phyloP scores from a whole-genome alignment of 1,140 invertebrate species.

The Patella vulgata region DNA sequence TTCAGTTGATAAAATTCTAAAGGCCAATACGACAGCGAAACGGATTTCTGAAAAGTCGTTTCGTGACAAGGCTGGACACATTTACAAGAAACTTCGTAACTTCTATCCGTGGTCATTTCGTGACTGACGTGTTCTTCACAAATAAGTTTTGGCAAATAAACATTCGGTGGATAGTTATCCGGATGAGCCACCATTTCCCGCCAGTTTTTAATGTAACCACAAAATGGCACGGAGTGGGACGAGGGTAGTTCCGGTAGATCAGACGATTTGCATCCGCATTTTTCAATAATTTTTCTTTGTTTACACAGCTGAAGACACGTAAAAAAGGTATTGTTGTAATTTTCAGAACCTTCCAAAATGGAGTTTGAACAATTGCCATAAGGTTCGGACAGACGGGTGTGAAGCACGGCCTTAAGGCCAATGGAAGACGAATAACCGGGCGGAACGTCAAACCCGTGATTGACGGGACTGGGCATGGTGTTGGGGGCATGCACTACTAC shows the following conservation, averaged over 20 bases:
- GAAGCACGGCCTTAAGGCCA: slow-evolving; percentile 52
- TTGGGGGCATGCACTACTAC: slow-evolving; percentile 66
- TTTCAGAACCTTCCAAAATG: slow-evolving; percentile 29
- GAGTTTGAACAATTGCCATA: slow-evolving; percentile 59
- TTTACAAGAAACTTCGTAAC: slow-evolving; percentile 50
- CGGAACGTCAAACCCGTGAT: slow-evolving; percentile 61
- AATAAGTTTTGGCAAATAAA: slow-evolving; percentile 21
- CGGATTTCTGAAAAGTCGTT: slow-evolving; percentile 56
- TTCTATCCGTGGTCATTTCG: slow-evolving; percentile 48
- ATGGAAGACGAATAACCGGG: slow-evolving; percentile 61
- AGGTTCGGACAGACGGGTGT: slow-evolving; percentile 47
- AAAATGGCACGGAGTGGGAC: slow-evolving; percentile 43
- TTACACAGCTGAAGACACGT: slow-evolving; percentile 58
- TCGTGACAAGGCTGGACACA: slow-evolving; percentile 60
- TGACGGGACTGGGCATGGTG: slow-evolving; percentile 65
- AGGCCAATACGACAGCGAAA: slow-evolving; percentile 62
- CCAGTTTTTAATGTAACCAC: slow-evolving; percentile 54
- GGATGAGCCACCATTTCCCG: slow-evolving; percentile 18
- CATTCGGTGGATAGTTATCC: slow-evolving; percentile 1
- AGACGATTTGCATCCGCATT: slow-evolving; percentile 53
- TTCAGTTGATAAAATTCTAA: slow-evolving; percentile 58
- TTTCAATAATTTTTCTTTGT: slow-evolving; percentile 50
- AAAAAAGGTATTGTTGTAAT: slow-evolving; percentile 55
- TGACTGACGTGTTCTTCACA: slow-evolving; percentile 51
- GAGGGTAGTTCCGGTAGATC: slow-evolving; percentile 36